Conservation (phyloP, 2,888 invertebrate genomes). For the Toxonevra muliebris region DNA sequence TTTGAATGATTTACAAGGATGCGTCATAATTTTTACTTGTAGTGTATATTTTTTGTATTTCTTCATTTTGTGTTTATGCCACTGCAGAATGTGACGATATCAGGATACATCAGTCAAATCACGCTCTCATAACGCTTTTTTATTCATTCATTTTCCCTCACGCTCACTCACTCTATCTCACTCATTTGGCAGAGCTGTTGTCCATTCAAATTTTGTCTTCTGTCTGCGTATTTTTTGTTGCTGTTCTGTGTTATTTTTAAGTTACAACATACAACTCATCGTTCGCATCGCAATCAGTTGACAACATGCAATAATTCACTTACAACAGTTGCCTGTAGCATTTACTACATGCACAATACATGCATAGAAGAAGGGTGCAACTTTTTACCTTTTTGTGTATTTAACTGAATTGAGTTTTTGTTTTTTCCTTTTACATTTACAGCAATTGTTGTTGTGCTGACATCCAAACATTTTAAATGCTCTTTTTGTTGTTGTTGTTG, state of each 20-base stretch:
- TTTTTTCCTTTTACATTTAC: slow-evolving; percentile 20
- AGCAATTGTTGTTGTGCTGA: slow-evolving; percentile 15
- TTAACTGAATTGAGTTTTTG: neutral
- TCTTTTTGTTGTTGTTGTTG: neutral
- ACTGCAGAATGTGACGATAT: slow-evolving; percentile 21
- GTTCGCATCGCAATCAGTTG: slow-evolving; percentile 38
- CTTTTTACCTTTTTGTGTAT: slow-evolving; percentile 21
- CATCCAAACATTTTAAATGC: slow-evolving; percentile 15
- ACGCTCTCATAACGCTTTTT: neutral
- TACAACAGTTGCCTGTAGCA: slow-evolving; percentile 36
- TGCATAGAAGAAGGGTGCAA: neutral
- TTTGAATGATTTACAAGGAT: slow-evolving; percentile 34
- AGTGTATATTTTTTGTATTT: neutral
- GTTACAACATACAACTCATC: slow-evolving; percentile 15
- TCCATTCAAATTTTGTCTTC: too few relatives aligned
- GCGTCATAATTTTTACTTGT: slow-evolving; percentile 26
- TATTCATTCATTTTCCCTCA: neutral
- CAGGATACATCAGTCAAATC: slow-evolving; percentile 27
- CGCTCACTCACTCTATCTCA: neutral
- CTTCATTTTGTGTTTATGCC: neutral
- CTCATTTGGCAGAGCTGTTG: too few relatives aligned
- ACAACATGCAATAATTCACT: slow-evolving; percentile 49
- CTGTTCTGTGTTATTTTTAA: too few relatives aligned
- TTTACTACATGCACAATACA: slow-evolving; percentile 12
- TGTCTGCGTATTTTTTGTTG: too few relatives aligned